Evolutionary conservation across 2,797 vertebrate genomes (phyloP), one percentile per base, ranked within the genome.

Genomic region (Pipistrellus nathusii): DNA sequence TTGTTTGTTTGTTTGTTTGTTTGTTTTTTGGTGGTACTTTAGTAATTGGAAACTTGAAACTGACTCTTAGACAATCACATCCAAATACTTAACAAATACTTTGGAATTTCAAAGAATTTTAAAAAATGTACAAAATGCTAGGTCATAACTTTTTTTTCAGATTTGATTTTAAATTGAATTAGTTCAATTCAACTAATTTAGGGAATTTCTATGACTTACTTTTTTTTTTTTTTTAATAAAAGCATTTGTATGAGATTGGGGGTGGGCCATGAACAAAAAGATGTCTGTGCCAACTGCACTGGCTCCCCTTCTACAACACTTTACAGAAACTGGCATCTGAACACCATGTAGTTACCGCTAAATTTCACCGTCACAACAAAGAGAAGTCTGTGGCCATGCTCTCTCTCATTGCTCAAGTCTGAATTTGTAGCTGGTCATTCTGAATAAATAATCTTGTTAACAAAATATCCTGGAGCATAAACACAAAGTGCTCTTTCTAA

Each of bases 381-480:
- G 14, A 68, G 27, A 25, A 11, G 9, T 86, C 32, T 90, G 20
- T 57, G 30, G 71, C 21, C 18, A 46, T 14, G 20, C n/a, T 27
- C 25, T 41, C 68, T n/a, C 20, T 69, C 68, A 69, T 2, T 88
- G 41, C 41, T 77, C 76, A 89, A 82, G 14, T 88, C 41, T 86
- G 51, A 90, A 82, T 32, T 35, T 73, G 12, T 44, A 81, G 55
- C 53, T 73, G 51, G 80, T 23, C 90, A 77, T 78, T 73, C 35
- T 94, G 78, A 96, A 92, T 75, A 93, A 69, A 71, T 59, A 84
- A 85, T 30, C 32, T 85, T 72, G 68, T n/a, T 78, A 55, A 44
- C 53, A 95, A 93, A 95, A 90, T 59, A 87, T 88, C 66, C 48
- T 88, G 41, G 14, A 78, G 73, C 62, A 95, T 76, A 91, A 90